These are phyloP conservation scores for Furcula furcula DNA, from an alignment of 2,888 invertebrate genomes.

Conservation along the genomic window DNA sequence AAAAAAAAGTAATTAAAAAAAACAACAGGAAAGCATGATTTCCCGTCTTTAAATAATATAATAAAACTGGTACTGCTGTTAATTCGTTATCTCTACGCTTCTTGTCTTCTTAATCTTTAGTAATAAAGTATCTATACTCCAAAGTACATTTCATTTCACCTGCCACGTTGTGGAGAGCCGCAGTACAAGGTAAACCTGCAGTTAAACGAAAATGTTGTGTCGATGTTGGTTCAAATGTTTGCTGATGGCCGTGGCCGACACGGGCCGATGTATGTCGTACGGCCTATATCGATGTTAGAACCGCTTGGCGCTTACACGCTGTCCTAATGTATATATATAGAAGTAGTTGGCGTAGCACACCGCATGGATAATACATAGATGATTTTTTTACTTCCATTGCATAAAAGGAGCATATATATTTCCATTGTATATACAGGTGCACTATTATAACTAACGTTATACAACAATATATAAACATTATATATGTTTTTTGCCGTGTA, in stretches of 20 bases:
- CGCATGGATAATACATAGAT: constrained; percentile 18
- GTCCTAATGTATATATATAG: constrained; percentile 31
- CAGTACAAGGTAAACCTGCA: constrained; percentile 70
- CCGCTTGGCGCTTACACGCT: constrained; percentile 66
- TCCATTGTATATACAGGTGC: not conserved
- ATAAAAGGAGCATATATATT: constrained; percentile 26
- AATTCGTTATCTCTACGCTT: constrained; percentile 57
- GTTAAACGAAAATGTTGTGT: constrained; percentile 46
- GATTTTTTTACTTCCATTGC: constrained; percentile 17
- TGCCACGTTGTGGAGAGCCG: constrained; percentile 71
- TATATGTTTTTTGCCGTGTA: constrained; percentile 17
- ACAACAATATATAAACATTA: not conserved
- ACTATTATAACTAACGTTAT: not conserved
- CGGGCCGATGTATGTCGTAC: constrained; percentile 62
- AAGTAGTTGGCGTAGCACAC: constrained; percentile 30
- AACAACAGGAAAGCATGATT: constrained; percentile 55
- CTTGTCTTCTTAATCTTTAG: constrained; percentile 70
- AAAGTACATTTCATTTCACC: constrained; percentile 80
- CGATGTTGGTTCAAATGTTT: constrained; percentile 58
- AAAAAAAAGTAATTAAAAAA: constrained; percentile 21
- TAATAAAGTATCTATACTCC: constrained; percentile 81
- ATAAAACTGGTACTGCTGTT: constrained; percentile 41
- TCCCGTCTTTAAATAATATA: constrained; percentile 38
- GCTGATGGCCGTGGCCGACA: constrained; percentile 44
- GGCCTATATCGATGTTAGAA: constrained; percentile 67